Base-by-base conservation (phyloP, 2,797 vertebrate species). In the Lithobates pipiens region DNA sequence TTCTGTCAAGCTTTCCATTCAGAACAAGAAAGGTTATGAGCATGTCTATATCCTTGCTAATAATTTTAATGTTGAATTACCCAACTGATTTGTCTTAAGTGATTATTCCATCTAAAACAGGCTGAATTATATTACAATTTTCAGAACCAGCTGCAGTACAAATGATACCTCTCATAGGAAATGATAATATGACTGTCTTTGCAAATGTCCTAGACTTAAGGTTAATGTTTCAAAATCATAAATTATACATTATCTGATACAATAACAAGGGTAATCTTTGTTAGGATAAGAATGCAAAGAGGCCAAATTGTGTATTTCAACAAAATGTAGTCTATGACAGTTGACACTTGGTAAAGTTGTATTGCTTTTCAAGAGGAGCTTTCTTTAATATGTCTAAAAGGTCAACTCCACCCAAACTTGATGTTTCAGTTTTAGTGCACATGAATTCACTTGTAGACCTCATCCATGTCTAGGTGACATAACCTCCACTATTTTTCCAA, bases 111-210 rank as follows among this genome's bases (percentile, higher is more conserved):
- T 87, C 89, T 85, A 86, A 5, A 88, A 88, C 54, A 69, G 80
- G 80, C 77, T 88, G 25, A 23, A 84, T 89, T 91, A 86, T 90
- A 91, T 90, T 89, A 89, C 89, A 86, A 86, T 89, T 88, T 90
- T 89, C 86, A 92, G 79, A 90, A 87, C 57, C 63, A 8, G 23
- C 63, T 92, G 32, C 83, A 89, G 85, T 84, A 78, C 39, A 90
- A 83, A 90, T 89, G 88, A 77, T 74, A 73, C 77, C 71, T 90
- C 87, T 89, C 80, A 39, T 65, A 88, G 76, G 71, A 73, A 87
- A 29, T 89, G 88, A 80, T 0, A 6, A 89, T 76, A 83, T 75
- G 76, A 79, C 80, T 73, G 81, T 77, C 91, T 89, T 90, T 73
- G 54, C 81, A 73, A 89, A 89, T 73, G 84, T 88, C 83, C 86